Evolutionary conservation across 2,797 vertebrate species (phyloP).

Genomic region (Characodon lateralis): DNA sequence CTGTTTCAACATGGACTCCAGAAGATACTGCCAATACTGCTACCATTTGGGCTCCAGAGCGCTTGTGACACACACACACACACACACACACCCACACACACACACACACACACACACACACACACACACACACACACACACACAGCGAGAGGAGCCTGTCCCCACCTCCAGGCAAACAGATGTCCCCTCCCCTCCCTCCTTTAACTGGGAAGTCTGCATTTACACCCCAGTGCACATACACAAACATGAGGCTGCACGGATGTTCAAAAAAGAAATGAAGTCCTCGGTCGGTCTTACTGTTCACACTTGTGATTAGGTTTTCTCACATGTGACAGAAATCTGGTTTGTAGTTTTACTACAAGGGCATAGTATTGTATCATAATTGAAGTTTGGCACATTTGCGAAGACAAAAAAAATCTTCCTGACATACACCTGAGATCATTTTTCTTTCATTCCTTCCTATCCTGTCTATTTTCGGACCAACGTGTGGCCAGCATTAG

Average conservation of each 20-base stretch:
- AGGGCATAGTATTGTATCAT: not conserved
- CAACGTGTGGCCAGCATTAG: not conserved
- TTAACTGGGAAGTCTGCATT: slow-evolving; percentile 38
- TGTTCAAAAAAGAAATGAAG: slow-evolving; percentile 51
- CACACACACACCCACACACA: not conserved
- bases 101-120: slow-evolving; percentile 1
- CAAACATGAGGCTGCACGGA: slow-evolving; percentile 23
- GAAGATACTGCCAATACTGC: slow-evolving; percentile 56
- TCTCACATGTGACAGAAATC: slow-evolving; percentile 24
- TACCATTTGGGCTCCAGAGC: slow-evolving; percentile 59
- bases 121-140: slow-evolving; percentile 10
- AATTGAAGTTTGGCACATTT: slow-evolving; percentile 10
- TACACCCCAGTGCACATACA: slow-evolving; percentile 46
- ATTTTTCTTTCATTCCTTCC: not conserved
- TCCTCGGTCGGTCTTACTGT: slow-evolving; percentile 35
- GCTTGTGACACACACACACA: slow-evolving; percentile 36
- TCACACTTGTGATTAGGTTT: slow-evolving; percentile 39
- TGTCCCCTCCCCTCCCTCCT: slow-evolving; percentile 73
- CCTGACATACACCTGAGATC: slow-evolving; percentile 6
- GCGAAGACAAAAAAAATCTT: slow-evolving; percentile 4
- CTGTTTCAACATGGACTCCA: slow-evolving; percentile 51
- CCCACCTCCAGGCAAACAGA: slow-evolving; percentile 78
- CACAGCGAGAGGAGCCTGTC: slow-evolving; percentile 52
- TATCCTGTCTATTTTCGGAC: slow-evolving; percentile 5
- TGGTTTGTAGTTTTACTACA: not conserved